phyloP scores from a whole-genome alignment of 2,797 vertebrate species.

The Myotis vivesi region DNA sequence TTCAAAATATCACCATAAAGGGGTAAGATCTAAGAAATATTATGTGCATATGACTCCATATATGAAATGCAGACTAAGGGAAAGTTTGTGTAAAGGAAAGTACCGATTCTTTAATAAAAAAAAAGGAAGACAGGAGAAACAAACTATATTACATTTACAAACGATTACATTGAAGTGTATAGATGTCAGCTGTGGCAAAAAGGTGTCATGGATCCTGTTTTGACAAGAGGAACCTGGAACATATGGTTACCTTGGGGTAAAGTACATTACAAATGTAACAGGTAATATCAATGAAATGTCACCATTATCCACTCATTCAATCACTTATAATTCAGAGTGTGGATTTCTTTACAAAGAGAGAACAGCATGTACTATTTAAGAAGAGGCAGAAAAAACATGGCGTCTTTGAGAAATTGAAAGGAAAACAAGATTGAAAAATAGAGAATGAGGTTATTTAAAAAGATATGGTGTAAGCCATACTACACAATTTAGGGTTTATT shows the following conservation, averaged over 20 bases:
- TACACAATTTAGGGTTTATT: background rate
- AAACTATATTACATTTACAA: background rate
- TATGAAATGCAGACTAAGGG: background rate
- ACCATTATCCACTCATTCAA: background rate
- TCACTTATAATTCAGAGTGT: background rate
- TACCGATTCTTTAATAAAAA: background rate
- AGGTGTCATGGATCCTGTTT: background rate
- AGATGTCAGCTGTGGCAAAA: background rate
- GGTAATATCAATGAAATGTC: background rate
- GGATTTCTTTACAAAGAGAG: background rate
- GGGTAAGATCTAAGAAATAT: background rate
- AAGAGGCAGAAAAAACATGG: background rate
- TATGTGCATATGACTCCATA: background rate
- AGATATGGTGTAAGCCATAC: background rate
- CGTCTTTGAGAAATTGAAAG: background rate
- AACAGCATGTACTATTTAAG: background rate
- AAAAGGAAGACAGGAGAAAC: constrained; percentile 1
- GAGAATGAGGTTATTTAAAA: background rate
- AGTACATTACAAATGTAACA: background rate
- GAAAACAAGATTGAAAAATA: background rate
- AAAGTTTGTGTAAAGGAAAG: background rate
- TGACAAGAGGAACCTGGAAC: background rate
- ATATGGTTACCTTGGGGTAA: background rate
- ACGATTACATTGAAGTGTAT: background rate
- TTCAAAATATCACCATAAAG: background rate